phyloP scores from a whole-genome alignment of 2,797 vertebrate species.

The Anguilla pacifica region DNA sequence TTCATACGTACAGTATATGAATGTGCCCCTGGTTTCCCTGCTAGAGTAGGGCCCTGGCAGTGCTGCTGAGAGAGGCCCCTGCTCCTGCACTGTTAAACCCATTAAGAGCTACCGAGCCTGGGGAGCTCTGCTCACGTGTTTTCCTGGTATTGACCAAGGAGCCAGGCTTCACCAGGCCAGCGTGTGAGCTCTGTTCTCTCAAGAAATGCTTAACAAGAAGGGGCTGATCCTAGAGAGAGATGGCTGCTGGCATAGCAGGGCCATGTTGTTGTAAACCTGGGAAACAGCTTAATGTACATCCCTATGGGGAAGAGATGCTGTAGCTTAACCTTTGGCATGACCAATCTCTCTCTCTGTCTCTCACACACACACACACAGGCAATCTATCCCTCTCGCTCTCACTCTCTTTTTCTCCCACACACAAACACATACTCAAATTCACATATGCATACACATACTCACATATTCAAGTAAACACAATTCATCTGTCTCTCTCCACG shows the following conservation, averaged over 20 bases:
- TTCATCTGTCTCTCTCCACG: background rate
- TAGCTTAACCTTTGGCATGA: background rate
- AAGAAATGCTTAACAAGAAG: background rate
- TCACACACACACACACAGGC: background rate
- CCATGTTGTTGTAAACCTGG: conserved; percentile 14
- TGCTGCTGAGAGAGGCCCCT: background rate
- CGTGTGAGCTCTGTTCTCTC: background rate
- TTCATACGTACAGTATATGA: background rate
- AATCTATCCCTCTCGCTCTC: background rate
- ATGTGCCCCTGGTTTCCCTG: background rate
- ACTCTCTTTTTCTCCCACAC: background rate
- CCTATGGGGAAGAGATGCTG: background rate
- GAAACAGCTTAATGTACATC: conserved; percentile 4
- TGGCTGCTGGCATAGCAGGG: background rate
- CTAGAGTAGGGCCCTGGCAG: background rate
- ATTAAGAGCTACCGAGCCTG: background rate
- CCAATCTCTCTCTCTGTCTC: background rate
- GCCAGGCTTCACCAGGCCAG: background rate
- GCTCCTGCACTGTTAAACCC: background rate
- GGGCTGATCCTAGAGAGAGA: background rate
- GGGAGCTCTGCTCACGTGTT: background rate
- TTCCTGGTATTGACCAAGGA: background rate
- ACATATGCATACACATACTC: background rate
- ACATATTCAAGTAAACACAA: background rate
- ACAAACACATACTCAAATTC: background rate